Evolutionary conservation across 2,888 invertebrate genomes (phyloP), one percentile per base, ranked within the genome.

Genomic region (Saturnia pavonia): DNA sequence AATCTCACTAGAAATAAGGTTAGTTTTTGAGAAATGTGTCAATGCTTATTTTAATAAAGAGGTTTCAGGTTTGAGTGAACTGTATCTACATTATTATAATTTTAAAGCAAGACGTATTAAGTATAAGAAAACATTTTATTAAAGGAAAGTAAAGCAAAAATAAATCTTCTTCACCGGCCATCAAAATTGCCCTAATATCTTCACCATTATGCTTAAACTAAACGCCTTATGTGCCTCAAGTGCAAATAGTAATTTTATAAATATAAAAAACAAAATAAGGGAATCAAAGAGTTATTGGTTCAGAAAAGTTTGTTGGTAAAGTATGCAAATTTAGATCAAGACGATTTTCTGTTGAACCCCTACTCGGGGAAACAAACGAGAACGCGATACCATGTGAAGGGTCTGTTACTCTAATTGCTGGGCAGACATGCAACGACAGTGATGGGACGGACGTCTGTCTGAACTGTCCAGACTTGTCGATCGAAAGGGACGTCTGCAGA

Each of bases 371-470:
- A 74, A 74, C 74, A 70, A 70, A 68, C 66, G 66, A 70, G 45
- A 45, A 42, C 74, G 75, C 78, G 77, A 81, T 82, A 80, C 80
- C 84, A 85, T 79, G 80, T 77, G 77, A 72, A 75, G 76, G 75
- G 76, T 79, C 88, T 85, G 87, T 89, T 90, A 88, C 84, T 86
- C 87, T 91, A 91, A 91, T 91, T 91, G 90, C 88, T 83, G 74
- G 79, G 69, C 73, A 77, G 80, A 80, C 77, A 75, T 78, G 73
- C 71, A 72, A 75, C 77, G 88, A 89, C 90, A 83, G 82, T 88
- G 90, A 90, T 85, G 84, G 82, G 87, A 85, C 83, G 81, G 83
- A 82, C 82, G 83, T 74, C 84, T 82, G 83, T 83, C 85, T 75
- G 65, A 71, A 71, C 76, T 74, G 77, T 79, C 78, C 71, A 71